Base-by-base conservation (phyloP, 2,113 vertebrate genomes). In the Manacus vitellinus region DNA sequence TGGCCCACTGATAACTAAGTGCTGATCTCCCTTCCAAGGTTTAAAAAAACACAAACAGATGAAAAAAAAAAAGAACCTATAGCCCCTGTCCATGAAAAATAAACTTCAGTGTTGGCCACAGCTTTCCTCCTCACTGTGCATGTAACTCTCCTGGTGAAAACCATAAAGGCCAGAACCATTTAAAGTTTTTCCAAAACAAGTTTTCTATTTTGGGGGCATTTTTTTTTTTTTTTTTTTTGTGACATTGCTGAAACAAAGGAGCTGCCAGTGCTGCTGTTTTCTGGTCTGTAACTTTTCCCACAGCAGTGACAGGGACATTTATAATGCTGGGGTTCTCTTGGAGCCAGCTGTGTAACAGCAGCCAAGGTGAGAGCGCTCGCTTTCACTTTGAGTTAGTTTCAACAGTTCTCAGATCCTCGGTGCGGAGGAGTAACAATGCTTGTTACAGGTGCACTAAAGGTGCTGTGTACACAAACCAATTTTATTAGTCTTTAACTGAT, bases 361-460 rank as follows among this genome's bases (percentile, higher is more conserved):
- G 73, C 47, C 0, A 1, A 68, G 51, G 33, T 24, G 41, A 68
- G 61, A 72, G 81, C 2, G 0, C 37, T 84, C 1, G 9, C 70
- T 89, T 68, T 92, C 66, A 54, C 71, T 81, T 68, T 65, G 74
- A 79, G 75, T 89, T 87, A 52, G 52, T 49, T 89, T 33, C 78
- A 78, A 54, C 89, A 76, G 0, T 44, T 85, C 74, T 82, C 28
- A 15, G 25, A 5, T 68, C 44, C 20, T 33, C 41, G 49, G 6
- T 62, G 39, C 58, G 58, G 49, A 81, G 46, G 28, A 89, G n/a
- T 66, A 82, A 56, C 51, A 70, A 16, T 1, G 8, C 74, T 70
- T 79, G 21, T 66, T 81, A 28, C 1, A 12, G 22, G 35, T 14
- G 79, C 85, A 59, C 59, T 49, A 55, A 49, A 55, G 1, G 5